Percentiles rank a stretch among this genome's conserved stretches.
phyloP scores from a whole-genome alignment of 23 tunicate genomes.

The Clavelina lepadiformis region DNA sequence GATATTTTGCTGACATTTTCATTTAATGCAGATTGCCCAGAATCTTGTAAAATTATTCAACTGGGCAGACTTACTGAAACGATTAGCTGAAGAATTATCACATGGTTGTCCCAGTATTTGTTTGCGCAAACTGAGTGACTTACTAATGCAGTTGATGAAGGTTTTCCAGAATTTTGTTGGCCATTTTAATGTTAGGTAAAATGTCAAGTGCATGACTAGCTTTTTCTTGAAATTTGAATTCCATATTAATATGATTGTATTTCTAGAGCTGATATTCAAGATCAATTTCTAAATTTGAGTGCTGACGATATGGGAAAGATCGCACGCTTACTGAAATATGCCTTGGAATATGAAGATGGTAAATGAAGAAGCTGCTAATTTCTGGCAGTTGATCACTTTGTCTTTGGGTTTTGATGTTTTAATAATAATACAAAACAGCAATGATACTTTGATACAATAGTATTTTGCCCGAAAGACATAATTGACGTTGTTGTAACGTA shows the following conservation, averaged over 20 bases:
- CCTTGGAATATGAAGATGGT: conserved; percentile 24
- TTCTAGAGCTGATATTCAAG: conserved; percentile 14
- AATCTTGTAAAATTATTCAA: conserved; percentile 32
- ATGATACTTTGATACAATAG: too few relatives aligned
- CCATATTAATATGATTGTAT: neutral
- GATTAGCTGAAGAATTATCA: conserved; percentile 24
- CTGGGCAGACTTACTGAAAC: conserved; percentile 42
- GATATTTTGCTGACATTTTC: neutral
- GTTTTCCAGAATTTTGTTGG: neutral
- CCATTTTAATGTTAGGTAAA: conserved; percentile 26
- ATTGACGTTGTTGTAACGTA: too few relatives aligned
- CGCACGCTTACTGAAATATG: conserved; percentile 16
- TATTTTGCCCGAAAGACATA: too few relatives aligned
- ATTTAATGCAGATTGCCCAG: conserved; percentile 14
- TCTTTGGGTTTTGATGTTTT: too few relatives aligned
- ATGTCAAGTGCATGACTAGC: too few relatives aligned
- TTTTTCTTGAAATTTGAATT: neutral
- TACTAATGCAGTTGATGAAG: neutral
- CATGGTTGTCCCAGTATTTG: too few relatives aligned
- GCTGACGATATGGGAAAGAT: conserved; percentile 34
- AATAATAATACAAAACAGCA: too few relatives aligned
- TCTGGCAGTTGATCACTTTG: too few relatives aligned
- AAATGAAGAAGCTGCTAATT: too few relatives aligned
- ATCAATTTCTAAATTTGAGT: conserved; percentile 22
- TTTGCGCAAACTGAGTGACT: neutral